Base-by-base conservation (phyloP, 2,113 vertebrate species). In the Phyllopteryx taeniolatus region DNA sequence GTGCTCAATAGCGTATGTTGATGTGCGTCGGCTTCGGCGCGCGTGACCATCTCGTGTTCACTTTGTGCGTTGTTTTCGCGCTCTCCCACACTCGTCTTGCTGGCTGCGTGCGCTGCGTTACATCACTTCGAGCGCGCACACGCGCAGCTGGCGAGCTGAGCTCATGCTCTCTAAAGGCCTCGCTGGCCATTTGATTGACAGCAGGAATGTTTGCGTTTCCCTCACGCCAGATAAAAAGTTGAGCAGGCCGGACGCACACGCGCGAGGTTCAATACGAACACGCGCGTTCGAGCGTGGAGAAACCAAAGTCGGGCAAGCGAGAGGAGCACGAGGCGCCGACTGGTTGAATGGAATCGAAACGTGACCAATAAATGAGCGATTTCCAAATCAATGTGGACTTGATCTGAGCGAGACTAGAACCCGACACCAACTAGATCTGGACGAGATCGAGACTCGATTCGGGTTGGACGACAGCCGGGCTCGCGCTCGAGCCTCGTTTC, bases 71-170 rank as follows among this genome's bases (percentile, higher is more conserved):
- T 42, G 70, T 70, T 66, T 71, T 31, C 42, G 20, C 39, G 27
- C 17, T 63, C 76, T 74, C 77, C 73, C 74, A 75, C 77, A 77
- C 70, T 69, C 70, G 31, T 75, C 75, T 84, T 80, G 59, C 75
- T 62, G 68, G 72, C 39, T 27, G 78, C 8, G 2, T 72, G 49
- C 27, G 72, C 68, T 76, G 64, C 77, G 70, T 85, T 85, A 79
- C 83, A 85, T 85, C 78, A 85, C 72, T 70, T 71, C 73, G 70
- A 77, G 71, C 67, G 70, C 79, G 65, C 54, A 78, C 68, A 72
- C 72, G 74, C 68, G 76, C 82, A 87, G 80, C 82, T 86, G 82
- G 72, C 77, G 81, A 79, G 78, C 81, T 69, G 39, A 78, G 11
- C 1, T 22, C 71, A 71, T 53, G 60, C 71, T 76, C 80, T 80